Conservation (phyloP, 2,888 invertebrate genomes). For the Mesopsocus fuscifrons region DNA sequence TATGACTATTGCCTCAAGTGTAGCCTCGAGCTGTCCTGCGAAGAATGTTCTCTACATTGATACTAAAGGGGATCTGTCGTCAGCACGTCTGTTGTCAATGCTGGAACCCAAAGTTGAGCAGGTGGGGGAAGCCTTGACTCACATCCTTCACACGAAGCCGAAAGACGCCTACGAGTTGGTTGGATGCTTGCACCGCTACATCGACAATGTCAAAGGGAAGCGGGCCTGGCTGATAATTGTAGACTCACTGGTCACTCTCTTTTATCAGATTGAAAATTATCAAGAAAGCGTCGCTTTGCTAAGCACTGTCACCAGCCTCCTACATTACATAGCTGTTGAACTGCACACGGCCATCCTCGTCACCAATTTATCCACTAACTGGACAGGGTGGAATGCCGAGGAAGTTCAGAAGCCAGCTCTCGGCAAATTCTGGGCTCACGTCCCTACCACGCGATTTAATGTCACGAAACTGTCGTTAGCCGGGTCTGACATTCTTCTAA, state of each 20-base stretch:
- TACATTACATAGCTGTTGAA: neutral
- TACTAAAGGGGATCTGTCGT: neutral
- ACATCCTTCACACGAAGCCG: neutral
- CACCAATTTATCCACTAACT: neutral
- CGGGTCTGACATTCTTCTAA: neutral
- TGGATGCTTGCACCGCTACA: neutral
- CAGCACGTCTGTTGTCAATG: neutral
- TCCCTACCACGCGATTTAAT: neutral
- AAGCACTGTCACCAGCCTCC: neutral
- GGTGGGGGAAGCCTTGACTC: neutral
- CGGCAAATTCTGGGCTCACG: neutral
- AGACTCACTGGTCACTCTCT: neutral
- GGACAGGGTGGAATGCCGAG: neutral
- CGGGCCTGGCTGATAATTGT: neutral
- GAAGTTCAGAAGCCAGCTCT: neutral
- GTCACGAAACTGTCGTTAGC: neutral
- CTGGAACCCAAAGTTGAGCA: neutral
- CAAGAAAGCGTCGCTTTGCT: neutral
- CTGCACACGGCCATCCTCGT: neutral
- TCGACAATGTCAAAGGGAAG: neutral
- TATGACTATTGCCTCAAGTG: neutral
- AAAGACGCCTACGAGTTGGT: neutral
- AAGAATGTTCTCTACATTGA: neutral
- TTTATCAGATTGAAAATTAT: neutral
- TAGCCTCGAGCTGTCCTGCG: neutral